Conservation (phyloP, 2,888 invertebrate species). For the Dryobotodes eremita region DNA sequence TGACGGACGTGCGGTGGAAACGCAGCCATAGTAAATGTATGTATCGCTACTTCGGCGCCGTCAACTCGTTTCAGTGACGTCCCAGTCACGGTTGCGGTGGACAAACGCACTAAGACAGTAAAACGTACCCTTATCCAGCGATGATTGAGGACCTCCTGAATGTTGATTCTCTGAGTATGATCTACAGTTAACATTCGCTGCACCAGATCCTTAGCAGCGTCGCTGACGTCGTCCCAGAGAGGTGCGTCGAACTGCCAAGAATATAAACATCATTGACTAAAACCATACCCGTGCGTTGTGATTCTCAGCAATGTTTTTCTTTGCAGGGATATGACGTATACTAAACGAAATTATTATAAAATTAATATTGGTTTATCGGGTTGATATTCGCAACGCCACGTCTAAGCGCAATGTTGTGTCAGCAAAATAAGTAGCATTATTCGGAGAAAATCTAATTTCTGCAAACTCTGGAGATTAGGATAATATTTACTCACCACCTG, state of each 20-base stretch:
- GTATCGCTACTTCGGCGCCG: neutral
- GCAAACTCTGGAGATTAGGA: neutral
- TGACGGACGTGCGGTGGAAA: neutral
- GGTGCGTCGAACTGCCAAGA: conserved; percentile 94
- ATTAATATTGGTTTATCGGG: neutral
- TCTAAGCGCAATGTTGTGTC: neutral
- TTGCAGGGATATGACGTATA: neutral
- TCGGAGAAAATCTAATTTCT: neutral
- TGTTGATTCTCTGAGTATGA: conserved; percentile 97
- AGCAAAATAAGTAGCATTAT: neutral
- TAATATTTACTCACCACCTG: neutral
- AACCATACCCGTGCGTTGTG: neutral
- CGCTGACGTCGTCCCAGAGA: conserved; percentile 98
- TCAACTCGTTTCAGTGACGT: neutral
- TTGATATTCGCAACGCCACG: neutral
- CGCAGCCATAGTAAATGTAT: neutral
- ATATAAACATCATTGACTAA: neutral
- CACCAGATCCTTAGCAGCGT: conserved; percentile 98
- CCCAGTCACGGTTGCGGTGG: neutral
- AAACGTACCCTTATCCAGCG: conserved; percentile 98
- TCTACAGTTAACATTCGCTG: conserved; percentile 98
- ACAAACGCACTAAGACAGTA: neutral
- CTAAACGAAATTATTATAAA: neutral
- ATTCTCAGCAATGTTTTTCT: neutral
- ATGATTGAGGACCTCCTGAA: conserved; percentile 98